Percentiles rank a stretch among this genome's conserved stretches.
Evolutionary conservation across 2,797 vertebrate genomes (phyloP).

Genomic region (Phoeniculus purpureus): DNA sequence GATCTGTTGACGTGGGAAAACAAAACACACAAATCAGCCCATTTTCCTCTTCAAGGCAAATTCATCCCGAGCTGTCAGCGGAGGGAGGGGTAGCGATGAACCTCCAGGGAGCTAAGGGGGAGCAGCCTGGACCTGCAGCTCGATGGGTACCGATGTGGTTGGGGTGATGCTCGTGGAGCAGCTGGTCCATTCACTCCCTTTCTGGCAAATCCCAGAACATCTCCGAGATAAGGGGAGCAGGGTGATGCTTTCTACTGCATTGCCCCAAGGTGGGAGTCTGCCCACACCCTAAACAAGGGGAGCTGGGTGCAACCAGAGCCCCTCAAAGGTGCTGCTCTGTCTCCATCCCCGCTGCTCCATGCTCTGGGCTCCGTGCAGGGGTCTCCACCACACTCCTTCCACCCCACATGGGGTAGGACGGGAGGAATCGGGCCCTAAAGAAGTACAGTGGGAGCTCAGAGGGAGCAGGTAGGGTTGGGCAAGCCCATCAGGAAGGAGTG

Average conservation of each 20-base stretch:
- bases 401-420: fast-evolving
- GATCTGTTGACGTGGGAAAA: constrained; percentile 51
- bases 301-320: not conserved
- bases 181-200: not conserved
- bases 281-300: not conserved
- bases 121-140: not conserved
- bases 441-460: not conserved
- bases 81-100: not conserved
- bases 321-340: too few relatives aligned
- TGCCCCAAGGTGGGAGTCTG: not conserved
- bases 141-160: not conserved
- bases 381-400: fast-evolving
- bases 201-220: not conserved
- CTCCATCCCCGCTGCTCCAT: not conserved
- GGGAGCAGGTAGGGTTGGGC: not conserved
- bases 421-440: not conserved
- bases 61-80: constrained; percentile 19
- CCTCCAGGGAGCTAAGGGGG: not conserved
- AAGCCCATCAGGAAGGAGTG: not conserved
- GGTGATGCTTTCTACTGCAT: not conserved
- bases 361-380: not conserved
- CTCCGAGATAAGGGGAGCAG: not conserved
- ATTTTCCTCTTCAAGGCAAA: constrained; percentile 58
- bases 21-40: constrained; percentile 51
- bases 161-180: not conserved